Evolutionary conservation across 2,797 vertebrate genomes (phyloP).

Genomic region (Taenioides sp.): DNA sequence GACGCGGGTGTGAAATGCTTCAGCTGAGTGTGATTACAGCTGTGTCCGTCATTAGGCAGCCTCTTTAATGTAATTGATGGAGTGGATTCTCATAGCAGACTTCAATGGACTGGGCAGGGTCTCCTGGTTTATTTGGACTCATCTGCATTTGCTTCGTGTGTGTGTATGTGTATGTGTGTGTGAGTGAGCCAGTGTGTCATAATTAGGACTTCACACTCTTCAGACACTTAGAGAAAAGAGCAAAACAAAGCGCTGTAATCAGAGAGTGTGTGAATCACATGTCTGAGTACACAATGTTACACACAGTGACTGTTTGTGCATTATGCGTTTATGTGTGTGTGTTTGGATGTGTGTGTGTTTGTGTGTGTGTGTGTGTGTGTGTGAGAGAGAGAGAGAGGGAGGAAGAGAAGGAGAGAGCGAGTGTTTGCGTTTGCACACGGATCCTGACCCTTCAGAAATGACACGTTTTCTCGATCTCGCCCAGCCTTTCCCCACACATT

Average conservation of each 20-base stretch:
- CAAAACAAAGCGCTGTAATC: constrained; percentile 88
- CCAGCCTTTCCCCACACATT: constrained; percentile 97
- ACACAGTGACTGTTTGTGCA: neutral
- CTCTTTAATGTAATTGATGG: constrained; percentile 99
- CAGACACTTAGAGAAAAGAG: constrained; percentile 81
- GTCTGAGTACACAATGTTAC: constrained; percentile 12
- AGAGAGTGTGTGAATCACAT: constrained; percentile 80
- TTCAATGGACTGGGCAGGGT: constrained; percentile 97
- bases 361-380: neutral
- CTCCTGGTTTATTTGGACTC: constrained; percentile 92
- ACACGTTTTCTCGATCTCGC: constrained; percentile 77
- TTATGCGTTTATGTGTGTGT: neutral
- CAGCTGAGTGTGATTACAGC: constrained; percentile 94
- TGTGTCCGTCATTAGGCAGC: constrained; percentile 96
- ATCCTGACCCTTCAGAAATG: constrained; percentile 81
- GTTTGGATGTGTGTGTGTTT: neutral
- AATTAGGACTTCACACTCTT: constrained; percentile 99
- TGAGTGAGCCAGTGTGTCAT: constrained; percentile 82
- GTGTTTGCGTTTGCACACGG: constrained; percentile 77
- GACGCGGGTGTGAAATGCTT: constrained; percentile 74
- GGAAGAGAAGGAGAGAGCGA: constrained; percentile 41
- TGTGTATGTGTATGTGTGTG: constrained; percentile 51
- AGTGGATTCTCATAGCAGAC: constrained; percentile 98
- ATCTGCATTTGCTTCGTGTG: constrained; percentile 70
- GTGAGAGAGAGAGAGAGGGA: constrained; percentile 43